These are phyloP conservation scores for Pogonomyrmex barbatus DNA, from an alignment of 1,140 invertebrate genomes.

Conservation along the genomic window DNA sequence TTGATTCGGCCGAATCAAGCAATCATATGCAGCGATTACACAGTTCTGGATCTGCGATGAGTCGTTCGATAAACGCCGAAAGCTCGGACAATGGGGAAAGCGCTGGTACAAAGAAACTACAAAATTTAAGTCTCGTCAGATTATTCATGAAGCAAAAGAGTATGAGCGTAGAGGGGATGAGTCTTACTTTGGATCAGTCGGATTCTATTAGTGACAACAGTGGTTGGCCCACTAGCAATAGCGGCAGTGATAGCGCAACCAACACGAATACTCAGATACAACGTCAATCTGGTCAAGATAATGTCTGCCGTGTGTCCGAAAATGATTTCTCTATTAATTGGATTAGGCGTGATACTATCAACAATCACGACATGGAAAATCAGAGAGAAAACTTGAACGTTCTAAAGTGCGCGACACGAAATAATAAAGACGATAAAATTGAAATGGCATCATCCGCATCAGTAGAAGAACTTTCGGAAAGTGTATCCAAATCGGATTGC, in stretches of 20 bases:
- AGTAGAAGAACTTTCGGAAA: constrained; percentile 86
- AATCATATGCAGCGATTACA: constrained; percentile 81
- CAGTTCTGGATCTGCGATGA: constrained; percentile 84
- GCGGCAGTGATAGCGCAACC: constrained; percentile 81
- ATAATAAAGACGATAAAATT: constrained; percentile 84
- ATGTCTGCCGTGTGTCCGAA: constrained; percentile 70
- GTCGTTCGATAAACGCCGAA: constrained; percentile 84
- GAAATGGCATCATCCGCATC: constrained; percentile 83
- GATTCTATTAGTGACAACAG: constrained; percentile 81
- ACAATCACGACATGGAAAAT: constrained; percentile 72
- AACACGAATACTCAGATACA: constrained; percentile 83
- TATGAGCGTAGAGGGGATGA: constrained; percentile 90
- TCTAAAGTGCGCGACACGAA: constrained; percentile 77
- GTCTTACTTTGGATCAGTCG: constrained; percentile 83
- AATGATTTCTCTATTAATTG: constrained; percentile 85
- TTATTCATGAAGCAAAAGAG: constrained; percentile 96
- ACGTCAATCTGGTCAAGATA: constrained; percentile 69
- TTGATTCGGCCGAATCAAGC: constrained; percentile 84
- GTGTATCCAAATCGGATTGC: constrained; percentile 81
- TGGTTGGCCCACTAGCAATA: constrained; percentile 83
- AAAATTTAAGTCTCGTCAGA: constrained; percentile 93
- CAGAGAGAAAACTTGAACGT: constrained; percentile 61
- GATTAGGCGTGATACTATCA: constrained; percentile 80
- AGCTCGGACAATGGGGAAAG: constrained; percentile 83
- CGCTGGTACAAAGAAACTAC: constrained; percentile 85